phyloP scores from a whole-genome alignment of 2,797 vertebrate genomes.

The Rhodeus uyekii region DNA sequence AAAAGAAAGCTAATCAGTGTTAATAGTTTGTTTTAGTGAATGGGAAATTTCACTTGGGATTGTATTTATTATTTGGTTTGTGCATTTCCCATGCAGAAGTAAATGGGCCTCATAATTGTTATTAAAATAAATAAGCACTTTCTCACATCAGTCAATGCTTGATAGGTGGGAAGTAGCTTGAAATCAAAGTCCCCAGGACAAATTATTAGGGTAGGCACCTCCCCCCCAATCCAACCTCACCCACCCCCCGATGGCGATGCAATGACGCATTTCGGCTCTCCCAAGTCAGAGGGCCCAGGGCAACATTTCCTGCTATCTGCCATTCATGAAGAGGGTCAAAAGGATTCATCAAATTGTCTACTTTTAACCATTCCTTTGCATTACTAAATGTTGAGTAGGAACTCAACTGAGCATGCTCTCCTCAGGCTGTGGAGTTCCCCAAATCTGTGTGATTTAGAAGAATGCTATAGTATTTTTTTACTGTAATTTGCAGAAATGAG shows the following conservation, averaged over 20 bases:
- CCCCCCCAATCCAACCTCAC: background rate
- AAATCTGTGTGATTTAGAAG: slow-evolving; percentile 5
- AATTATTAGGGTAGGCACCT: background rate
- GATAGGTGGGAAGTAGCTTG: too few species aligned
- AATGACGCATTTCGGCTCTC: background rate
- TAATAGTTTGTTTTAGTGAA: slow-evolving; percentile 19
- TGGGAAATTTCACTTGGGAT: slow-evolving; percentile 10
- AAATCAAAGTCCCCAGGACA: background rate
- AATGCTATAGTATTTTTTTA: slow-evolving; percentile 1
- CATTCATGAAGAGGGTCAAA: background rate
- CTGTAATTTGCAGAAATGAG: background rate
- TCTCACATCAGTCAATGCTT: background rate
- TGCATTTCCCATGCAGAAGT: slow-evolving; percentile 28
- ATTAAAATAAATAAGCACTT: background rate
- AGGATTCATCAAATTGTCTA: background rate
- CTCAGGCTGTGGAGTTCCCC: slow-evolving; percentile 36
- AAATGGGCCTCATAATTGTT: slow-evolving; percentile 5
- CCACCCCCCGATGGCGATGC: background rate
- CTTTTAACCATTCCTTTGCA: background rate
- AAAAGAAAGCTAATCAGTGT: background rate
- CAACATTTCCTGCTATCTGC: background rate
- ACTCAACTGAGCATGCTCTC: slow-evolving; percentile 6
- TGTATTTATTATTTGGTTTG: slow-evolving; percentile 39
- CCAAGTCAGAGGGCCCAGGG: background rate
- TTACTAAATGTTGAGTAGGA: slow-evolving; percentile 20